Base-by-base conservation (phyloP, 2,888 invertebrate species). In the Ochropleura plecta region DNA sequence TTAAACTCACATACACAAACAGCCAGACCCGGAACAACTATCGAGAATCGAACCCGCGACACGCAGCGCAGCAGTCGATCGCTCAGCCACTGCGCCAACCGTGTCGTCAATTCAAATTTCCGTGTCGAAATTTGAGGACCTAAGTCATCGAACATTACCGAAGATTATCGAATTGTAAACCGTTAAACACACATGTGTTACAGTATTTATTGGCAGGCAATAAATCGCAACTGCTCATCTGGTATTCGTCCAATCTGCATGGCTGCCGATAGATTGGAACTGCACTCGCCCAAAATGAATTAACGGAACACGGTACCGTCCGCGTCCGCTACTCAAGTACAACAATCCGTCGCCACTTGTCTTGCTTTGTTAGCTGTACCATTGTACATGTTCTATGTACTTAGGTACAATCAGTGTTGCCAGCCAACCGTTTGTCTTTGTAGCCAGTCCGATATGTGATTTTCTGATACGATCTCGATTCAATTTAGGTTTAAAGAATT, bases 221-320 rank as follows among this genome's bases (percentile, higher is more conserved):
- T 81, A 80, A 82, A 80, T 78, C 42, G 6, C 68, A 42, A 65
- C 40, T 65, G 59, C 49, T 62, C 60, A 73, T 73, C 62, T 66
- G n/a, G 69, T 73, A 73, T 82, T 73, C 73, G 66, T 77, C 40
- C 73, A 81, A 82, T 82, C 78, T 73, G 53, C 78, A 67, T 67
- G 49, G 63, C 59, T 67, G 42, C 4, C 73, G 53, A 78, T 73
- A 66, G 69, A 78, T 66, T 66, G 69, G 40, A 64, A 55, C 59
- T 73, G 40, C 76, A 72, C 57, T 65, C 70, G 81, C 72, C 66
- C 57, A 69, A 82, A 84, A 76, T 82, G 67, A 85, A 85, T 85
- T 80, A 84, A 73, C 75, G 57, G 76, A 75, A 69, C 72, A 70
- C n/a, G 65, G 68, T 51, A 46, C 51, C 59, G 44, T 62, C 62